Base-by-base conservation (phyloP, 2,888 invertebrate species). In the Catocala sponsa region DNA sequence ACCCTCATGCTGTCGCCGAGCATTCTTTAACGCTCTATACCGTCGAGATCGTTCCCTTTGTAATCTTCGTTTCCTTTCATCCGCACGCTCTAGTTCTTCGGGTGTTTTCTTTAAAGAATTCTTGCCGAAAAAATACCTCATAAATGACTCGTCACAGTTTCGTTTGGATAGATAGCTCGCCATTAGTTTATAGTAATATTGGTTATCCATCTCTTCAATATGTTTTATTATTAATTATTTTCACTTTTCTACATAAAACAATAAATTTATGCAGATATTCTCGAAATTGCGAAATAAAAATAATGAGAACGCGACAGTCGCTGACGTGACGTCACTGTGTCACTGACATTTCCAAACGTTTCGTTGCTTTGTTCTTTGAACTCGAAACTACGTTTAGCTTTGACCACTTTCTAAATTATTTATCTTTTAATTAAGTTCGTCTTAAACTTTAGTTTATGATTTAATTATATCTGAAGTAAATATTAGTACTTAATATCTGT, bases 81-180 rank as follows among this genome's bases (percentile, higher is more conserved):
- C 94, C 0, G 94, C 94, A 5, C 93, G 86, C 75, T 94, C 94
- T 9, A 94, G 70, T 70, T 94, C 94, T 57, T 93, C 94, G 4
- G 94, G 90, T 7, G 92, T 90, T 80, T 93, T 94, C 81, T 92
- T 94, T 51, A 88, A 65, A 6, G 93, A 85, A 72, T 91, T 94
- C 78, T 94, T 94, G 44, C 94, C 94, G 68, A 94, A 94, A 77
- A 94, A 94, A 80, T 94, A 94, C 71, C 94, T 88, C 91, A 94
- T 93, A 77, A 94, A 94, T 57, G 94, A 94, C 82, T 94, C 94
- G 83, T 94, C 94, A 78, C 94, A 94, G 82, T 94, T 94, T 53
- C 92, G 85, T 85, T 94, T 94, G 15, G 94, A 94, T 50, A 94
- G 78, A 76, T 94, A 94, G 74, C 90, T 94, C 15, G 94, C 94